Percentiles rank a stretch among this genome's conserved stretches.
phyloP scores from a whole-genome alignment of 2,888 invertebrate species.

The Caenorhabditis virilis region DNA sequence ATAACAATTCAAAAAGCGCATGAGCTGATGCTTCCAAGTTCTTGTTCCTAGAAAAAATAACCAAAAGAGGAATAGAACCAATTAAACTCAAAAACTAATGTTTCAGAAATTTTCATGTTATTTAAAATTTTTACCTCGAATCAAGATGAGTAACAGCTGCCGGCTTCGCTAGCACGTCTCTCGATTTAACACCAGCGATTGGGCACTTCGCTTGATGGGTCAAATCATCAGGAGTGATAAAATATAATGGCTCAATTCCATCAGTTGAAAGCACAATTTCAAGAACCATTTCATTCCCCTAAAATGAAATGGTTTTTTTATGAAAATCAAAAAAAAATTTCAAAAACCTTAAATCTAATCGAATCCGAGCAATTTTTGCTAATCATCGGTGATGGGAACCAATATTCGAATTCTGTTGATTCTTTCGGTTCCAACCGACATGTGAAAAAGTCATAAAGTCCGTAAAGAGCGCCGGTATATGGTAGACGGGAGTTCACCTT shows the following conservation, averaged over 20 bases:
- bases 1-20: slow-evolving; percentile 52
- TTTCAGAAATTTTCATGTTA: too few relatives aligned
- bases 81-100: background rate
- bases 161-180: too few relatives aligned
- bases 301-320: background rate
- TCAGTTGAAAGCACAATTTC: slow-evolving; percentile 69
- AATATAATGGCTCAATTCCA: slow-evolving; percentile 69
- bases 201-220: slow-evolving; percentile 67
- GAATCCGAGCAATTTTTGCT: slow-evolving; percentile 68
- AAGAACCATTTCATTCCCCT: slow-evolving; percentile 66
- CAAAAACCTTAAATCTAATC: slow-evolving; percentile 61
- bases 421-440: slow-evolving; percentile 67
- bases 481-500: slow-evolving; percentile 62
- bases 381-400: slow-evolving; percentile 66
- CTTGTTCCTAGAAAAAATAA: slow-evolving; percentile 44
- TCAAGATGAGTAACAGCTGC: slow-evolving; percentile 30
- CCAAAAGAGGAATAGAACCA: background rate
- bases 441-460: slow-evolving; percentile 69
- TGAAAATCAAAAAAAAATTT: too few relatives aligned
- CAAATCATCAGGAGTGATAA: slow-evolving; percentile 68
- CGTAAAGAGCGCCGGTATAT: slow-evolving; percentile 68
- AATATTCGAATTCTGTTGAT: slow-evolving; percentile 57
- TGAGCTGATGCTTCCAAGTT: slow-evolving; percentile 54
- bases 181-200: slow-evolving; percentile 24
- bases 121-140: slow-evolving; percentile 8